A percentile compares a stretch with the other conserved stretches of the same genome.
These are phyloP conservation scores for Reinhardtius hippoglossoides DNA, from an alignment of 2,113 vertebrate genomes.

Conservation along the genomic window DNA sequence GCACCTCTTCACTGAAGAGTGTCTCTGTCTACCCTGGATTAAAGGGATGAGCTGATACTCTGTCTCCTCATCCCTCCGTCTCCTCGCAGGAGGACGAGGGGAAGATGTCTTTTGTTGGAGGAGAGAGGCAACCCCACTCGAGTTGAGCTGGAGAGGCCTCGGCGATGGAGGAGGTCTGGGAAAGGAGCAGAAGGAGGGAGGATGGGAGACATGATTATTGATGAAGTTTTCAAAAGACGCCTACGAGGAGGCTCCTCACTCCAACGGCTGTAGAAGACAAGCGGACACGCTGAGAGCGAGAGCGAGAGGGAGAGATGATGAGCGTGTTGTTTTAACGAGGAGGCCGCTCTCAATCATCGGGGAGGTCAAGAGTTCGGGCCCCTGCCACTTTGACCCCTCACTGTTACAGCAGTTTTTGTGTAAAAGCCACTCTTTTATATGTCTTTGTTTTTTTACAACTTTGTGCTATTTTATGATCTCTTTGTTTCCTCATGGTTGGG, in stretches of 20 bases:
- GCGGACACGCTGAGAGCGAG: neutral
- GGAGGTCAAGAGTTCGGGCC: conserved; percentile 81
- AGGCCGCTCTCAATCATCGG: conserved; percentile 54
- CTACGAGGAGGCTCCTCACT: conserved; percentile 37
- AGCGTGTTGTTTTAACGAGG: conserved; percentile 73
- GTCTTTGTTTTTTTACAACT: conserved; percentile 72
- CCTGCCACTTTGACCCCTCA: conserved; percentile 69
- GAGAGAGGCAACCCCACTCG: conserved; percentile 55
- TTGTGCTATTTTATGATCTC: conserved; percentile 72
- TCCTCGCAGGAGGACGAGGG: conserved; percentile 60
- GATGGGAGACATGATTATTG: conserved; percentile 55
- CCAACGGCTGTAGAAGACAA: conserved; percentile 7
- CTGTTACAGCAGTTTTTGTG: conserved; percentile 67
- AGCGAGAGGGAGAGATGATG: conserved; percentile 45
- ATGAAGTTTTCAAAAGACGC: conserved; percentile 51
- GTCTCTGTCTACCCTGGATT: conserved; percentile 75
- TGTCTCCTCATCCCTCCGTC: conserved; percentile 69
- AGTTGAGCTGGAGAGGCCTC: conserved; percentile 48
- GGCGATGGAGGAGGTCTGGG: conserved; percentile 10
- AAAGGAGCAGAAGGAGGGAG: conserved; percentile 46
- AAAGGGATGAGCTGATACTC: conserved; percentile 78
- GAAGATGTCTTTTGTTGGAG: conserved; percentile 77
- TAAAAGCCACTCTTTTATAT: conserved; percentile 61
- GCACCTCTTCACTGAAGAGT: conserved; percentile 79
- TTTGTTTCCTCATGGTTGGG: conserved; percentile 71